phyloP scores from a whole-genome alignment of 2,113 vertebrate genomes.

The Sapayoa aenigma region DNA sequence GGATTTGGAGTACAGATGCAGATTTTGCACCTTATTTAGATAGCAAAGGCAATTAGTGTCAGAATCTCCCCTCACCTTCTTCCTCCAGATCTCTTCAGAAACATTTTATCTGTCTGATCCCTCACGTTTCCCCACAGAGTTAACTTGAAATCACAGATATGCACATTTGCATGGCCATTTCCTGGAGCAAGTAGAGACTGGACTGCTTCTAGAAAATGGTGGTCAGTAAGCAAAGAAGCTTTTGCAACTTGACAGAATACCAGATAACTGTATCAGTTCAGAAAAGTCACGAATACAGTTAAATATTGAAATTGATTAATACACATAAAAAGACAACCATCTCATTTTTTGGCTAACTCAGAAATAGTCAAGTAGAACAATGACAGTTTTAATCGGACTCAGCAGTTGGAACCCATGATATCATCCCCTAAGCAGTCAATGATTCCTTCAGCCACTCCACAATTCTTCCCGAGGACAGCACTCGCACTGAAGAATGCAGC shows the following conservation, averaged over 20 bases:
- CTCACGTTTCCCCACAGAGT: background rate
- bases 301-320: background rate
- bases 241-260: background rate
- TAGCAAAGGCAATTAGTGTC: background rate
- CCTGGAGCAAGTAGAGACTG: background rate
- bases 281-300: background rate
- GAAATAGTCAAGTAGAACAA: background rate
- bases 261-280: background rate
- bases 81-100: background rate
- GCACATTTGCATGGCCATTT: background rate
- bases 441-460: background rate
- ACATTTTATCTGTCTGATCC: background rate
- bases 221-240: background rate
- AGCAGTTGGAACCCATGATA: background rate
- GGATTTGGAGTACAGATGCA: background rate
- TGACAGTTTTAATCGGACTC: background rate
- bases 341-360: background rate
- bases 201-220: background rate
- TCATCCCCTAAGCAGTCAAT: background rate
- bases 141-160: background rate
- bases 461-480: background rate
- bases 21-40: background rate
- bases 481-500: fast-evolving
- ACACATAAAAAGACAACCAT: background rate
- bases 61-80: background rate